Evolutionary conservation across 2,888 invertebrate species (phyloP).

Genomic region (Colletes collaris): DNA sequence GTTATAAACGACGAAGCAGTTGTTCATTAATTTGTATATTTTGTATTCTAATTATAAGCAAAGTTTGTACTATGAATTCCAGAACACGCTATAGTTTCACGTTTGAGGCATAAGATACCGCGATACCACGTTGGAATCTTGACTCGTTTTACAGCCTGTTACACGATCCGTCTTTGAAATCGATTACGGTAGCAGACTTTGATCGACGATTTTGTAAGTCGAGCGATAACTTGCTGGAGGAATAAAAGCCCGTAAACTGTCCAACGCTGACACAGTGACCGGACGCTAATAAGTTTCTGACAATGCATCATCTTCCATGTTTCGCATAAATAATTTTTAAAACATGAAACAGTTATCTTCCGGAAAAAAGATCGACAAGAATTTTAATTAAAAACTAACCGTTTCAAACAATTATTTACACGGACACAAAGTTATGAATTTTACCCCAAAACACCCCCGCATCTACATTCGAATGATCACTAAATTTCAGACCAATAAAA

Average conservation of each 20-base stretch:
- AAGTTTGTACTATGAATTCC: neutral
- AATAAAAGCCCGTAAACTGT: constrained; percentile 18
- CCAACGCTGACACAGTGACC: neutral
- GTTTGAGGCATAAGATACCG: constrained; percentile 17
- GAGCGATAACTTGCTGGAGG: constrained; percentile 26
- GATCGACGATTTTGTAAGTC: constrained; percentile 44
- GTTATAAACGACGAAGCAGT: too few species aligned
- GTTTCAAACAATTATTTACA: too few species aligned
- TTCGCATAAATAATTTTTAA: neutral
- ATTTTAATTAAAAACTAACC: too few species aligned
- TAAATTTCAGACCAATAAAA: too few species aligned
- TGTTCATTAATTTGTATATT: too few species aligned
- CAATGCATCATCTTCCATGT: neutral
- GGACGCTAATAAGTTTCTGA: neutral
- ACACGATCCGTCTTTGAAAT: constrained; percentile 39
- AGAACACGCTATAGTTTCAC: neutral
- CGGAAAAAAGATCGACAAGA: too few species aligned
- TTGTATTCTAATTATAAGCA: too few species aligned
- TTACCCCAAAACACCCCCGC: too few species aligned
- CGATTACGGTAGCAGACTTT: constrained; percentile 37
- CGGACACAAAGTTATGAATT: too few species aligned
- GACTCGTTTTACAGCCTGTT: constrained; percentile 42
- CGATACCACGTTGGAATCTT: constrained; percentile 18
- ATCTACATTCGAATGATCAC: too few species aligned
- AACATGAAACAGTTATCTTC: too few species aligned